Percentiles rank a stretch among this genome's conserved stretches.
These are phyloP conservation scores for Dicentrarchus labrax DNA, from an alignment of 2,113 vertebrate species.

Conservation along the genomic window DNA sequence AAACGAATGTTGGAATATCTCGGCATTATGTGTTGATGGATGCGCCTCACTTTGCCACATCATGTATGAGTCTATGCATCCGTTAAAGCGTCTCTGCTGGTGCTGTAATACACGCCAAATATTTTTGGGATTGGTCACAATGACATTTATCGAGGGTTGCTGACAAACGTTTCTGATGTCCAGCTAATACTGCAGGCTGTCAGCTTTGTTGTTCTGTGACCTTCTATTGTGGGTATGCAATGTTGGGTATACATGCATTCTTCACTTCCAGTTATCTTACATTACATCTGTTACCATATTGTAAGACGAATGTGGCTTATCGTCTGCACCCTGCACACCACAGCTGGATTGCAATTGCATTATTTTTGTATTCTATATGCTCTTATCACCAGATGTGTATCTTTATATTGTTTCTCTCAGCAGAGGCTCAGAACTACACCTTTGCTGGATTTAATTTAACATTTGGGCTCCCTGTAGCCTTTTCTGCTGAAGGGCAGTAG, in stretches of 20 bases:
- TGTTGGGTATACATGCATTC: slow-evolving; percentile 18
- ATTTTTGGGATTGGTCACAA: not conserved
- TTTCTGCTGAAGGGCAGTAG: slow-evolving; percentile 35
- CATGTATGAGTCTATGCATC: not conserved
- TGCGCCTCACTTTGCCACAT: not conserved
- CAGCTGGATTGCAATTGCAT: slow-evolving; percentile 16
- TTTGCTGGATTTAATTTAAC: slow-evolving; percentile 11
- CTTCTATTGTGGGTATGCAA: slow-evolving; percentile 13
- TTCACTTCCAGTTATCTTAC: slow-evolving; percentile 23
- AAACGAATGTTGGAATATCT: not conserved
- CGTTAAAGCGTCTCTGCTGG: not conserved
- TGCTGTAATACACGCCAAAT: not conserved
- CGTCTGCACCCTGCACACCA: not conserved
- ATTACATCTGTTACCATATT: slow-evolving; percentile 24
- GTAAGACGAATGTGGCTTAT: slow-evolving; percentile 40
- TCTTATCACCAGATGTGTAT: slow-evolving; percentile 58
- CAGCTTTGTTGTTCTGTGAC: slow-evolving; percentile 11
- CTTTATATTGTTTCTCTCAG: slow-evolving; percentile 43
- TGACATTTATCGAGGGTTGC: slow-evolving; percentile 9
- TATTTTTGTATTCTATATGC: slow-evolving; percentile 30
- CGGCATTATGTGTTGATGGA: not conserved
- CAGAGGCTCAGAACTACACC: slow-evolving; percentile 13
- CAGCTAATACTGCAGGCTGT: not conserved
- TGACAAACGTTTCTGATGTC: not conserved
- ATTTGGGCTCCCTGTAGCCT: slow-evolving; percentile 20